phyloP scores from a whole-genome alignment of 2,888 invertebrate genomes.

The Drosophila colorata region DNA sequence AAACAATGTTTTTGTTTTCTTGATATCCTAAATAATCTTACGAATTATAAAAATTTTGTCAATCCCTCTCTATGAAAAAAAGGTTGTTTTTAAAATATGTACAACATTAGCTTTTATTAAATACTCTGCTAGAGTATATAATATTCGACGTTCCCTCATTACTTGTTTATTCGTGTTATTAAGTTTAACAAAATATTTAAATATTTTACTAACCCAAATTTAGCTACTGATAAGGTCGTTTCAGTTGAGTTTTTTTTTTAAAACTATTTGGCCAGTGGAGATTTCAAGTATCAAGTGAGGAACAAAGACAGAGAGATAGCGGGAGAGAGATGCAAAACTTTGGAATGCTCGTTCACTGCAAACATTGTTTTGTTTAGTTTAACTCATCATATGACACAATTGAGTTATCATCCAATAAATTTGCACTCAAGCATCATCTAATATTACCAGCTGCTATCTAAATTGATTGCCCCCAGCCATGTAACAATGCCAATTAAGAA shows the following conservation, averaged over 20 bases:
- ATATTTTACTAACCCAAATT: constrained; percentile 26
- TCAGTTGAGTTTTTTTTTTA: constrained; percentile 22
- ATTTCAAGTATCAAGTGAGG: not conserved
- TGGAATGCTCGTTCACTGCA: not conserved
- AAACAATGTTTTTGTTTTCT: too few relatives aligned
- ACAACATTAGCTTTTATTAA: too few relatives aligned
- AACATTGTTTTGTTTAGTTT: constrained; percentile 6
- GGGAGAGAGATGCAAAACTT: too few relatives aligned
- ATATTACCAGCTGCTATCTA: constrained; percentile 30
- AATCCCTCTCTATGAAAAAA: too few relatives aligned
- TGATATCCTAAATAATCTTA: too few relatives aligned
- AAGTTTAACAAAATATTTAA: constrained; percentile 10
- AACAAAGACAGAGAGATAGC: not conserved
- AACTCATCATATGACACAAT: constrained; percentile 5
- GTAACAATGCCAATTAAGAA: constrained; percentile 41
- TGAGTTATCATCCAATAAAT: constrained; percentile 27
- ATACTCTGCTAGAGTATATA: not conserved
- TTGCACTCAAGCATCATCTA: constrained; percentile 18
- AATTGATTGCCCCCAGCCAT: constrained; percentile 28
- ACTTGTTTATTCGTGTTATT: too few relatives aligned
- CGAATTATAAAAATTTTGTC: too few relatives aligned
- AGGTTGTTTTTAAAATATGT: too few relatives aligned
- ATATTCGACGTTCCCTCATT: not conserved
- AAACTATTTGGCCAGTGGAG: not conserved
- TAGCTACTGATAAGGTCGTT: constrained; percentile 30